Evolutionary conservation across 2,888 invertebrate species (phyloP), one percentile per base, ranked within the genome.

Genomic region (Chaetogeoica ovagalla): DNA sequence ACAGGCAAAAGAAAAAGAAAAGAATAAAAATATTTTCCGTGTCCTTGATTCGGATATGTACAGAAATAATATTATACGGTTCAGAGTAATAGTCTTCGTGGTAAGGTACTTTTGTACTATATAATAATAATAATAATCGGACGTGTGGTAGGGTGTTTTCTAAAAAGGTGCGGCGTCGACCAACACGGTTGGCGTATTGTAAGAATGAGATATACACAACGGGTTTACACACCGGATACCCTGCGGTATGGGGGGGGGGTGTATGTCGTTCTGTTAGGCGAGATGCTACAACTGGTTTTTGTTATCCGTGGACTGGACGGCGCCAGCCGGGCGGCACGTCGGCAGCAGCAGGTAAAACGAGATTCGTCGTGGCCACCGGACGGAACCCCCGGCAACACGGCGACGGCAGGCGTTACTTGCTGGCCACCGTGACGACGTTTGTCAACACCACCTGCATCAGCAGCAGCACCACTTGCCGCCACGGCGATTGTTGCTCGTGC

Each of bases 231-330:
- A 79, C 79, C 79, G 79, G 71, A 71, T 79, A 79, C 79, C 23
- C 39, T 43, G 57, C 23, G 55, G 39, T 55, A 3, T 65, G 57
- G 30, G 30, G 30, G 30, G 48, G 15, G 52, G 21, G 43, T 9
- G 48, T 13, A 13, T 43, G 15, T 48, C 48, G 15, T 48, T 60
- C 48, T 60, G 13, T 21, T 19, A 0, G 62, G 52, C 52, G 43
- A n/a, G 75, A 66, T n/a, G 43, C 37, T 55, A 60, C 79, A 79
- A 79, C 79, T 71, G 79, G 79, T 79, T 79, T 79, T 71, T 65
- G 63, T 76, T 76, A 79, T 71, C 79, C 79, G 79, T 79, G 79
- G 79, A 79, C 79, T 71, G 79, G 79, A 71, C 63, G 79, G 79
- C 79, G 79, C 79, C 71, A 79, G 71, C 9, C 71, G 55, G 79